Conservation (phyloP, 2,797 vertebrate species). For the Coendou prehensilis region DNA sequence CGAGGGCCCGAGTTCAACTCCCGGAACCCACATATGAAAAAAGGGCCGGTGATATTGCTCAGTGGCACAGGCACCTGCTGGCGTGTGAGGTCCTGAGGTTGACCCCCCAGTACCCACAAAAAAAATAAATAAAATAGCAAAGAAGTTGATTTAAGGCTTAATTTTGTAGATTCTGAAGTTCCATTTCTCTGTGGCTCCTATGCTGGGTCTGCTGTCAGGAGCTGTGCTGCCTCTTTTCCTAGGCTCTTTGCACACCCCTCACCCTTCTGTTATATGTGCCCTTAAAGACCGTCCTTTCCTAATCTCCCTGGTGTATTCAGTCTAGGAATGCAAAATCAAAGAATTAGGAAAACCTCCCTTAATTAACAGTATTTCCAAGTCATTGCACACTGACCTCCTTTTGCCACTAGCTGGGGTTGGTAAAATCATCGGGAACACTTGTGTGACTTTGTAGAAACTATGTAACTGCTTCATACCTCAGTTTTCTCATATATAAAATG, state of each 20-base stretch:
- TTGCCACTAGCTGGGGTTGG: neutral
- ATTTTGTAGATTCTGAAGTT: constrained; percentile 17
- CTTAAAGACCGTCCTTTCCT: neutral
- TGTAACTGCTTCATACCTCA: neutral
- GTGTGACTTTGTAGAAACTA: neutral
- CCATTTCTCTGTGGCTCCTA: neutral
- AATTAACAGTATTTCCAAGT: constrained; percentile 28
- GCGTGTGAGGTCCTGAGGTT: too few relatives aligned
- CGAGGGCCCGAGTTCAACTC: too few relatives aligned
- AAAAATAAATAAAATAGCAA: neutral
- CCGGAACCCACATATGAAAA: too few relatives aligned
- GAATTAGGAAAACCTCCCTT: neutral
- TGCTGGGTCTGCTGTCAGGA: neutral
- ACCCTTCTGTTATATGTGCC: neutral
- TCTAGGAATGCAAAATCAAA: constrained; percentile 53
- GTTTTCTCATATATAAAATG: neutral
- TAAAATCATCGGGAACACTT: neutral
- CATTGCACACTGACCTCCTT: neutral
- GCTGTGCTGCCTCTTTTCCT: neutral
- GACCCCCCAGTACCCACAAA: too few relatives aligned
- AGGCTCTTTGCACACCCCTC: neutral
- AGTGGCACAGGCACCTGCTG: too few relatives aligned
- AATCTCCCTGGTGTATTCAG: neutral
- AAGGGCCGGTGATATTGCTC: too few relatives aligned
- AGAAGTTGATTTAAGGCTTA: constrained; percentile 33